Conservation (phyloP, 2,888 invertebrate genomes). For the Mythimna vitellina region DNA sequence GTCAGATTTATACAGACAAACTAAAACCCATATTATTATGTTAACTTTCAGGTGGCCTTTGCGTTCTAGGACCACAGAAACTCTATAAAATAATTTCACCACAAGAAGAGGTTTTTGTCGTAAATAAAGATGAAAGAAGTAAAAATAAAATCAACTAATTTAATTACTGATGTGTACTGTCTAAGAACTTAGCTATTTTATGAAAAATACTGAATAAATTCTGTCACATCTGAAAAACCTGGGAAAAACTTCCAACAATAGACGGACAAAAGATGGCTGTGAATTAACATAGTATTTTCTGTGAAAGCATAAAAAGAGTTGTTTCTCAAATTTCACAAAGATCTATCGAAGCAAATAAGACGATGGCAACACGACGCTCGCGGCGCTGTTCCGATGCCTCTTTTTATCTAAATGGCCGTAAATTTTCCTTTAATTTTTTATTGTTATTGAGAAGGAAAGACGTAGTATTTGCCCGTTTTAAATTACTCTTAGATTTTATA, state of each 20-base stretch:
- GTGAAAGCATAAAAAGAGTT: slow-evolving; percentile 25
- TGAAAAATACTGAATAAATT: not conserved
- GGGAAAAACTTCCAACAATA: not conserved
- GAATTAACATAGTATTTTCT: slow-evolving; percentile 18
- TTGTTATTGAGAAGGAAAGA: slow-evolving; percentile 38
- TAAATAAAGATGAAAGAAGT: not conserved
- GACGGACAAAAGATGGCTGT: not conserved
- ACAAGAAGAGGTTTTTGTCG: not conserved
- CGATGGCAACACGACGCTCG: slow-evolving; percentile 37
- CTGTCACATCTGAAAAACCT: too few species aligned
- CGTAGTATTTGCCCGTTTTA: slow-evolving; percentile 12
- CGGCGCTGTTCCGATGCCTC: slow-evolving; percentile 43
- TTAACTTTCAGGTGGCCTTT: too few species aligned
- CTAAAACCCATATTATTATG: too few species aligned
- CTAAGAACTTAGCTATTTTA: not conserved
- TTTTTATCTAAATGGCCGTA: slow-evolving; percentile 55
- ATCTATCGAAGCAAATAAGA: slow-evolving; percentile 54
- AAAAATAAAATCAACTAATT: not conserved
- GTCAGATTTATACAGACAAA: too few species aligned
- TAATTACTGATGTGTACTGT: not conserved
- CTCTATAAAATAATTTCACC: too few species aligned
- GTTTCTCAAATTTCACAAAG: slow-evolving; percentile 38
- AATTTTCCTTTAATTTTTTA: slow-evolving; percentile 50
- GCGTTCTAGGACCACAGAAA: too few species aligned
- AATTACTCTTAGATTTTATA: slow-evolving; percentile 17